Evolutionary conservation across 2,888 invertebrate genomes (phyloP).

Genomic region (Dryocosmus kuriphilus): DNA sequence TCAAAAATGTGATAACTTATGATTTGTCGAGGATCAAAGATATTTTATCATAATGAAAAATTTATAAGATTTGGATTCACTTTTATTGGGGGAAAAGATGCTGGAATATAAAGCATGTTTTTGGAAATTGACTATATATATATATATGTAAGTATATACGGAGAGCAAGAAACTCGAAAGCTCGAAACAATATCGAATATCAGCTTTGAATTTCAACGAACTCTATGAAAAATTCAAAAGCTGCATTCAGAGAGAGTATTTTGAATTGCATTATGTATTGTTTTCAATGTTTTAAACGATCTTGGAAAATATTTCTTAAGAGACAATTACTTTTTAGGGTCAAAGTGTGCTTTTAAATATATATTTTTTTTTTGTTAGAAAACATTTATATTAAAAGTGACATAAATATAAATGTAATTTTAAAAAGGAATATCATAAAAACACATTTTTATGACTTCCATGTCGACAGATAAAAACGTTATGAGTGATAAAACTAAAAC

Average conservation of each 20-base stretch:
- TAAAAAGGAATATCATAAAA: background rate
- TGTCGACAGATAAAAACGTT: background rate
- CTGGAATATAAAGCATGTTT: no score
- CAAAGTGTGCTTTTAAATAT: background rate
- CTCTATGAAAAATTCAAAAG: conserved; percentile 29
- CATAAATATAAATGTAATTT: background rate
- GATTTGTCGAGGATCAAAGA: no score
- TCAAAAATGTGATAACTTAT: no score
- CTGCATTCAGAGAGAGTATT: background rate
- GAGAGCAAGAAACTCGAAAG: conserved; percentile 29
- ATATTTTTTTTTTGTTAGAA: background rate
- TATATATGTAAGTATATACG: no score
- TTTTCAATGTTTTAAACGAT: no score
- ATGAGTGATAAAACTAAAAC: background rate
- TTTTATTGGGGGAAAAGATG: no score
- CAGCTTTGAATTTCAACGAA: conserved; percentile 38
- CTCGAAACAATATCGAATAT: conserved; percentile 36
- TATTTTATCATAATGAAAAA: no score
- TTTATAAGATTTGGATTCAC: no score
- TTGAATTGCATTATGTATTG: conserved; percentile 5
- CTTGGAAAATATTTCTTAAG: no score
- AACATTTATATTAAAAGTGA: background rate
- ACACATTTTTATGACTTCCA: background rate
- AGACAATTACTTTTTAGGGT: no score
- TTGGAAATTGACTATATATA: background rate